Base-by-base conservation (phyloP, 2,888 invertebrate species). In the Halocaridina rubra region DNA sequence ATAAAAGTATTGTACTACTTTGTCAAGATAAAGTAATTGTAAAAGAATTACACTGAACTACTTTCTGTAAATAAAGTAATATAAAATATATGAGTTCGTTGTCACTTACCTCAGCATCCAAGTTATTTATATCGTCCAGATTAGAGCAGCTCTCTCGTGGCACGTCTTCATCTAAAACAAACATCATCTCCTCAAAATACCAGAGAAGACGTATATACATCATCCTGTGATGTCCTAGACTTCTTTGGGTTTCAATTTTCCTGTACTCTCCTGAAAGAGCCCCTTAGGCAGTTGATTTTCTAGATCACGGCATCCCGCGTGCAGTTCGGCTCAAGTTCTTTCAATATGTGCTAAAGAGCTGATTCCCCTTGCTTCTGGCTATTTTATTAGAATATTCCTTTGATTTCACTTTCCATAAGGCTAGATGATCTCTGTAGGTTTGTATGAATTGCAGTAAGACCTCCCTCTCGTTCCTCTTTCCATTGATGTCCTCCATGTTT, bases 391-490 rank as follows among this genome's bases (percentile, higher is more conserved):
- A 57, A 76, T 76, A 76, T 5, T 76, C 76, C 29, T 46, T 76
- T 76, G 57, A 76, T 76, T 76, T 76, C 19, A 76, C 76, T 76
- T n/a, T 76, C 76, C 76, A 76, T 76, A 76, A 76, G 29, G 76
- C 57, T 76, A 57, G 76, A 59, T 76, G 76, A 76, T 46, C 76
- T 27, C 53, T n/a, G 29, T 76, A 76, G 19, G 76, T 53, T 57
- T 76, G 76, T 76, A 53, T 76, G 76, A 76, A 76, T 22, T 76
- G 24, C 19, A 76, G 59, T 76, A 76, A n/a, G n/a, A 76, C 27
- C 16, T 76, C 76, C 76, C n/a, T n/a, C n/a, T 76, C 76, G 19
- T 76, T 53, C 57, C 57, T 76, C 2, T 53, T 76, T 53, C 29
- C 76, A 76, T 59, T 53, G 29, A 57, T 76, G 57, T 13, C 76